Conservation (phyloP, 35 echinoderm and acorn worm genomes). For the Holothuria glaberrima region DNA sequence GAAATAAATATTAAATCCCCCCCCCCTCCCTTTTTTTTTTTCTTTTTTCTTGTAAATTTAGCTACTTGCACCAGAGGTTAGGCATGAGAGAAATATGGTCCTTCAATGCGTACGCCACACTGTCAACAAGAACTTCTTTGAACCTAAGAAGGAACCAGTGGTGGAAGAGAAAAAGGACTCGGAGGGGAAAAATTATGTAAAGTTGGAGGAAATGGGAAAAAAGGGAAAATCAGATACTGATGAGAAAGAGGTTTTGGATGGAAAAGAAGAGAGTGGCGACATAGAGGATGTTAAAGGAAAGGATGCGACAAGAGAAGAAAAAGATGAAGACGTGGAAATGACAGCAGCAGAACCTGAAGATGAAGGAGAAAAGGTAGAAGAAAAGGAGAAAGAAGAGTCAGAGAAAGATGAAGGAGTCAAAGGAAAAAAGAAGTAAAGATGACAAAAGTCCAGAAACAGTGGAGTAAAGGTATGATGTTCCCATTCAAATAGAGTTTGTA, state of each 20-base stretch:
- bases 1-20: too few relatives aligned
- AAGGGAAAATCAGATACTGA: not conserved
- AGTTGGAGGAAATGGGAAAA: not conserved
- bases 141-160: not conserved
- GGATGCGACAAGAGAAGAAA: not conserved
- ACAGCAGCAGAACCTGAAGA: not conserved
- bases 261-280: not conserved
- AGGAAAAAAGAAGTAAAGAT: not conserved
- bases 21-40: not conserved
- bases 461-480: too few relatives aligned
- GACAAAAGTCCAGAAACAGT: not conserved
- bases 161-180: constrained; percentile 16
- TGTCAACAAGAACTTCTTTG: constrained; percentile 73
- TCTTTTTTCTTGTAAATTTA: constrained; percentile 20
- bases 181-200: not conserved
- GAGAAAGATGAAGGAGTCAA: not conserved
- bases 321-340: not conserved
- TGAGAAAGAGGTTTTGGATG: not conserved
- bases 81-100: constrained; percentile 76
- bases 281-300: not conserved
- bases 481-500: too few relatives aligned
- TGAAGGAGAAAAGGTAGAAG: not conserved
- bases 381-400: not conserved
- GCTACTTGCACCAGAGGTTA: constrained; percentile 87
- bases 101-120: constrained; percentile 85